These are phyloP conservation scores for Amblyjoppa proteus DNA, from an alignment of 2,888 invertebrate species.

Conservation along the genomic window DNA sequence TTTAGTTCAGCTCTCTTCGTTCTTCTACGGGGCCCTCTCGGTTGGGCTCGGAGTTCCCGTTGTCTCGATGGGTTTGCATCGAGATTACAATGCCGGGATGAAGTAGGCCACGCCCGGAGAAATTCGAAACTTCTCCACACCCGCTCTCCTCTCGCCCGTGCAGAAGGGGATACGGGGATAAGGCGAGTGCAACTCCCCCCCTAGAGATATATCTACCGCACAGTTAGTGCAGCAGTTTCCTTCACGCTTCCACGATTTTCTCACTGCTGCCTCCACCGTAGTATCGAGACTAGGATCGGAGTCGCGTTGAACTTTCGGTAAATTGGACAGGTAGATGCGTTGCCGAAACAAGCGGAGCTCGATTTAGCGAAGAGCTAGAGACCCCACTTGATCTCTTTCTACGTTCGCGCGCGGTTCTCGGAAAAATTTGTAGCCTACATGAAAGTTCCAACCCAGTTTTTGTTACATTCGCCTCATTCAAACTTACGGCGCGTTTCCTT, in stretches of 20 bases:
- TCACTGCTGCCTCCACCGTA: conserved; percentile 43
- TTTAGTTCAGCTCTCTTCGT: conserved; percentile 37
- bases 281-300: conserved; percentile 35
- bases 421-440: conserved; percentile 11
- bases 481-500: background rate
- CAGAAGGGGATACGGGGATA: conserved; percentile 42
- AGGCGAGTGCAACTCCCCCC: conserved; percentile 13
- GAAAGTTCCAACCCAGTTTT: background rate
- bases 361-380: conserved; percentile 28
- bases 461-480: background rate
- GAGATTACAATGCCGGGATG: conserved; percentile 69
- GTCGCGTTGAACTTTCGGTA: conserved; percentile 58
- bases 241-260: conserved; percentile 65
- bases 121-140: conserved; percentile 66
- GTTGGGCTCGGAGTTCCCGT: conserved; percentile 48
- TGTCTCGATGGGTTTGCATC: conserved; percentile 69
- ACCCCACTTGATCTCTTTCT: background rate
- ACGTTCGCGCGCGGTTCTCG: background rate
- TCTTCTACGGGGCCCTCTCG: conserved; percentile 13
- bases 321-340: conserved; percentile 62
- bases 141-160: conserved; percentile 27
- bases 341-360: conserved; percentile 23
- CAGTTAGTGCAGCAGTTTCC: conserved; percentile 66
- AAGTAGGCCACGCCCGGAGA: conserved; percentile 70
- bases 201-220: conserved; percentile 41